Evolutionary conservation across 23 tunicate genomes (phyloP).

Genomic region (Trididemnum miniatum): DNA sequence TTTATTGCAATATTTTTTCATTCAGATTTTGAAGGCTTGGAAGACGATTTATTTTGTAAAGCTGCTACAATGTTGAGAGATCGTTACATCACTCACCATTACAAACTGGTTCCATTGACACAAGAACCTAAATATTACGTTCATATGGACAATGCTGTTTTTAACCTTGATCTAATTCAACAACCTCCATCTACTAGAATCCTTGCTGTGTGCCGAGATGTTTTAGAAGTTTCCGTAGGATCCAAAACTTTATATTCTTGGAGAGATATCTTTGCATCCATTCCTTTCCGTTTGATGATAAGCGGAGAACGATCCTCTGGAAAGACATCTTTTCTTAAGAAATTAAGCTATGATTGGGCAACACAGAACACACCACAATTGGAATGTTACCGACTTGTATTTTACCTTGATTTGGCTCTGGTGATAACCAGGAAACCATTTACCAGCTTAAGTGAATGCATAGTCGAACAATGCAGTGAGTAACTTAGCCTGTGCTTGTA

Average conservation of each 20-base stretch:
- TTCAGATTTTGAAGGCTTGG: neutral
- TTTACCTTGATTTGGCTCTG: conserved; percentile 49
- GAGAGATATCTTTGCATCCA: conserved; percentile 29
- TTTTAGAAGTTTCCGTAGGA: neutral
- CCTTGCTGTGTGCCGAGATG: neutral
- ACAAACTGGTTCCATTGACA: conserved; percentile 20
- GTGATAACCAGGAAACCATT: conserved; percentile 46
- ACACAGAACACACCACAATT: conserved; percentile 31
- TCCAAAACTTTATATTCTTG: neutral
- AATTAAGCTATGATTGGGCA: conserved; percentile 72
- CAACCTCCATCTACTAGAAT: neutral
- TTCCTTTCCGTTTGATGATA: conserved; percentile 31
- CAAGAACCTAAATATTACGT: neutral
- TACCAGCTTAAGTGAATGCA: conserved; percentile 55
- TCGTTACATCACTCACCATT: conserved; percentile 9
- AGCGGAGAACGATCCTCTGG: conserved; percentile 50
- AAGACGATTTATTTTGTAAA: neutral
- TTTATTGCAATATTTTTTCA: too few relatives aligned
- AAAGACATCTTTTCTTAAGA: conserved; percentile 50
- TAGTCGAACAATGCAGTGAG: conserved; percentile 57
- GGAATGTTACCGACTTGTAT: conserved; percentile 20
- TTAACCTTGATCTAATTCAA: conserved; percentile 8
- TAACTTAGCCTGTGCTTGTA: too few relatives aligned
- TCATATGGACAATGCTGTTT: conserved; percentile 38
- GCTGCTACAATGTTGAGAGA: conserved; percentile 5